Conservation (phyloP, 1,140 invertebrate species). For the Orussus abietinus region DNA sequence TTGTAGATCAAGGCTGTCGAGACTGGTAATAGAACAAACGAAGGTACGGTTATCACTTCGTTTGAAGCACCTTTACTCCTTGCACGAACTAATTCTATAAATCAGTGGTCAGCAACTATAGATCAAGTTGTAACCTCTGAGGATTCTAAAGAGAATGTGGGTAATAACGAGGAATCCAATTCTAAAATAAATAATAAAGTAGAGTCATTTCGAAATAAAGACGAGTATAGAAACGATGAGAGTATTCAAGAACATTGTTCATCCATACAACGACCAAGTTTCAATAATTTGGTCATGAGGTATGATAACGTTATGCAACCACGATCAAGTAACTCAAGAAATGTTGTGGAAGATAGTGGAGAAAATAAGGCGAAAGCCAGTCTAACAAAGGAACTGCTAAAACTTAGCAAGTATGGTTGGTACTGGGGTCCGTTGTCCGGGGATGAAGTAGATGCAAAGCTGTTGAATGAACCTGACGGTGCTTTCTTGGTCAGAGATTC, state of each 20-base stretch:
- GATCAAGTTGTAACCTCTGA: neutral
- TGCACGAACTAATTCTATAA: neutral
- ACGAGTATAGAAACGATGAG: neutral
- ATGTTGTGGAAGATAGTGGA: constrained; percentile 5
- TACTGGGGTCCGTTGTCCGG: constrained; percentile 66
- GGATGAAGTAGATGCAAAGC: constrained; percentile 60
- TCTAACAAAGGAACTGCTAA: constrained; percentile 56
- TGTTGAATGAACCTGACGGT: constrained; percentile 62
- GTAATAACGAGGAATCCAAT: neutral
- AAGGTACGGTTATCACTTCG: neutral
- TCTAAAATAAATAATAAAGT: constrained; percentile 2
- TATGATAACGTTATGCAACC: constrained; percentile 4
- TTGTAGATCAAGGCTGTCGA: constrained; percentile 6
- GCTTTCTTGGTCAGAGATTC: constrained; percentile 76
- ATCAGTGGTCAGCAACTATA: no score
- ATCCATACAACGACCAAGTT: no score
- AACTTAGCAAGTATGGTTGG: constrained; percentile 62
- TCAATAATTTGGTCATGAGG: neutral
- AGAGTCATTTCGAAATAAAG: constrained; percentile 2
- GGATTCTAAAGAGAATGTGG: neutral
- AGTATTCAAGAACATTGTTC: neutral
- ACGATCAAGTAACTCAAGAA: constrained; percentile 3
- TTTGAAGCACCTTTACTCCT: neutral
- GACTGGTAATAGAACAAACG: neutral
- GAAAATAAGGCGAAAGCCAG: constrained; percentile 26